Evolutionary conservation across 2,888 invertebrate species (phyloP), one percentile per base, ranked within the genome.

Genomic region (Balanococcus diminutus): DNA sequence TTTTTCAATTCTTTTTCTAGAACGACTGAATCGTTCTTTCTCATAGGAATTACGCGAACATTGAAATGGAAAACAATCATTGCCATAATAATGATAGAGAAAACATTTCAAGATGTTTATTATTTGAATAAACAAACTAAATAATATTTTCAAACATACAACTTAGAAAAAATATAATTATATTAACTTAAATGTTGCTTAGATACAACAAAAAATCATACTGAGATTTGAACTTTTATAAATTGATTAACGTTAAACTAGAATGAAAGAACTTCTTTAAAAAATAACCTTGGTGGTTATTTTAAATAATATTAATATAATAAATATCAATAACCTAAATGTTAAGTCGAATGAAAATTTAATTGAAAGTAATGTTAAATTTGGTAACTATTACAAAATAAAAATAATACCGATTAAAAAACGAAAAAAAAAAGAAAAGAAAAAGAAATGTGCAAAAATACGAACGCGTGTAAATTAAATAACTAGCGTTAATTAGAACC

Each of bases 381-480:
- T 75, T 75, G 75, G 75, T 75, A 75, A 75, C 75, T 75, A 32
- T 75, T 75, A 75, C 32, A 75, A 32, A 31, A 32, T 75, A 75
- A 31, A 75, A 32, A 32, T 4, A 61, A 22, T 75, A 75, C 22
- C n/a, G 3, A 25, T 75, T 32, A 6, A 32, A 67, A 28, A 6
- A 61, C 3, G 6, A 61, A 25, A 16, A 28, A 28, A 32, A 75
- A 32, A 75, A n/a, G 25, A n/a, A n/a, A n/a, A 25, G 22, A 19
- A 61, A 61, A 2, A 25, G 3, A 16, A 25, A 61, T 4, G n/a
- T 75, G 75, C 32, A 75, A 32, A n/a, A 75, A 67, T 14, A 25
- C 32, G 75, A 32, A 67, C 28, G 67, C 51, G 4, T 42, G n/a
- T 51, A 9, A 51, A n/a, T n/a, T 51, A 19, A 75, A 75, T 1